Evolutionary conservation across 2,888 invertebrate species (phyloP), one percentile per base, ranked within the genome.

Genomic region (Diarsia mendica): DNA sequence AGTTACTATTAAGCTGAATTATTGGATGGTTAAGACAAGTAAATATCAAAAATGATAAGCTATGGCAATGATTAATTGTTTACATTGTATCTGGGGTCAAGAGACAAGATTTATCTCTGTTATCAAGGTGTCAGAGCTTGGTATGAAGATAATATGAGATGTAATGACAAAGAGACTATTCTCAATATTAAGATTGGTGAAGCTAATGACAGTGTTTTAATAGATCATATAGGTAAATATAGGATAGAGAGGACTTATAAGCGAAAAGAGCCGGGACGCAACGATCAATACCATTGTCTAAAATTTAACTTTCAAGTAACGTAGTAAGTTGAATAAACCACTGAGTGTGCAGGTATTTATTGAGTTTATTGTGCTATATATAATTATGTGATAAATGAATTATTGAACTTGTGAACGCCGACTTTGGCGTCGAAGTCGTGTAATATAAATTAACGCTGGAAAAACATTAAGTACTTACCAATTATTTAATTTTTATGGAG

Each of bases 51-150:
- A 66, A 64, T 63, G 13, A 53, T 74, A 68, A 61, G 13, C 23
- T 51, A 11, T 23, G 1, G n/a, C 20, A 18, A 77, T 58, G 51
- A 44, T 9, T 33, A 28, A 53, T 20, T 82, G 33, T 71, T 77
- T 77, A 68, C 49, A 51, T 51, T 76, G 10, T 79, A 63, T 49
- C 8, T 60, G 39, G 63, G 78, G 72, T 81, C 83, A 80, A 67
- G 64, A 44, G 15, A 67, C 23, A 49, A 44, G 13, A 60, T 48
- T 69, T 72, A 72, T 72, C 63, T 48, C 18, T n/a, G 13, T n/a
- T 28, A 18, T 39, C 0, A 58, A 33, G 18, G 6, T 15, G 13
- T 64, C 9, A 2, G 60, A 15, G 3, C 44, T 58, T 3, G 55
- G 23, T 23, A 20, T 15, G 20, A 13, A 2, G 2, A 15, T 28